Conservation (phyloP, 2,888 invertebrate species). For the Dendrolimus pini region DNA sequence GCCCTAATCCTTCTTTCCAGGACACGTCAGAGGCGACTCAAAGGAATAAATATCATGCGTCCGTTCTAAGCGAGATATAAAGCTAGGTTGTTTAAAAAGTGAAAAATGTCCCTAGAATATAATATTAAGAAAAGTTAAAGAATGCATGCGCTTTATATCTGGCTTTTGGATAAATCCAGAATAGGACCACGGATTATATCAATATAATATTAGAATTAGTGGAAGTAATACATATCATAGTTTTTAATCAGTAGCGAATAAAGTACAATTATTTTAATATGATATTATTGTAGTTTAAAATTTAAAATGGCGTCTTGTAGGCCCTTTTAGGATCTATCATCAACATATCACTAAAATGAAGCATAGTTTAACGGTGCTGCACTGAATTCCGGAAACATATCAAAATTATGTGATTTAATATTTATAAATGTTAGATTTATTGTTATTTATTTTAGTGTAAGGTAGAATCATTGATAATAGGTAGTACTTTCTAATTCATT, state of each 20-base stretch:
- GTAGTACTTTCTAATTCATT: constrained; percentile 20
- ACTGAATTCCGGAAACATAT: constrained; percentile 59
- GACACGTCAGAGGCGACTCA: constrained; percentile 68
- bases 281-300: constrained; percentile 64
- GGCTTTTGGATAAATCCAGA: constrained; percentile 70
- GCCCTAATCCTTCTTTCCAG: constrained; percentile 30
- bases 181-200: constrained; percentile 71
- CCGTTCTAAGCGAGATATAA: constrained; percentile 72
- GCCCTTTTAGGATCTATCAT: constrained; percentile 42
- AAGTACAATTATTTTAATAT: constrained; percentile 73
- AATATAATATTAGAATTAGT: constrained; percentile 49
- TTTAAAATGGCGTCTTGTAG: constrained; percentile 42
- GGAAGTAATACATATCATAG: constrained; percentile 58
- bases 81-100: constrained; percentile 51
- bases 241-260: constrained; percentile 54
- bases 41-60: constrained; percentile 45
- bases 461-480: constrained; percentile 39
- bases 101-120: constrained; percentile 42
- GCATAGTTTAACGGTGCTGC: constrained; percentile 61
- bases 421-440: constrained; percentile 36
- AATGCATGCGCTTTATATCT: constrained; percentile 75
- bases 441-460: constrained; percentile 38
- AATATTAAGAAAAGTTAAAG: constrained; percentile 57
- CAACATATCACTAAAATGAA: constrained; percentile 32
- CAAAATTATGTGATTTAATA: constrained; percentile 65